A percentile compares a stretch with the other conserved stretches of the same genome.
phyloP scores from a whole-genome alignment of 2,113 vertebrate genomes.

The Holacanthus passer region DNA sequence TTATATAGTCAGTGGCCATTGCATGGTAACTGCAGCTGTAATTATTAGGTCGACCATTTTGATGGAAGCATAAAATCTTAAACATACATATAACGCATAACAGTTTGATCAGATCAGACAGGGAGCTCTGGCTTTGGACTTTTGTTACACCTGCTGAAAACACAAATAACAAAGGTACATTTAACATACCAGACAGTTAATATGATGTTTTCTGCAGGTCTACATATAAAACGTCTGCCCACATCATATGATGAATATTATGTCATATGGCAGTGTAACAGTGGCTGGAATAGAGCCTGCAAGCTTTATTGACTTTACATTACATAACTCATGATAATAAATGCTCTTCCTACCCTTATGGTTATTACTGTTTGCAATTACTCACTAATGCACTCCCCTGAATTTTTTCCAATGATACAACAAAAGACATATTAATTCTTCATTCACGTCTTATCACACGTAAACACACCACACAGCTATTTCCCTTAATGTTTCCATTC shows the following conservation, averaged over 20 bases:
- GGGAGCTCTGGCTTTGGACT: not conserved
- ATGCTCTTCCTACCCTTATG: not conserved
- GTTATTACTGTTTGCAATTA: not conserved
- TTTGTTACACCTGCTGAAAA: not conserved
- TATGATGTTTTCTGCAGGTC: not conserved
- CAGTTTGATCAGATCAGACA: constrained; percentile 1
- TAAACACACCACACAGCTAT: not conserved
- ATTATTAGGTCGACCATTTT: not conserved
- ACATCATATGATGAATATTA: not conserved
- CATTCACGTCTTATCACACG: not conserved
- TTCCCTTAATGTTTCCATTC: not conserved
- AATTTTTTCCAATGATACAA: not conserved
- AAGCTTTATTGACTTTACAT: not conserved
- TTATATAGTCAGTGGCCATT: constrained; percentile 10
- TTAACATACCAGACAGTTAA: not conserved
- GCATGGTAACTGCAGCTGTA: not conserved
- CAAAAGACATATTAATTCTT: not conserved
- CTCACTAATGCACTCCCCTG: not conserved
- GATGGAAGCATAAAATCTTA: not conserved
- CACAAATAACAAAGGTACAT: not conserved
- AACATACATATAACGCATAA: too few species aligned
- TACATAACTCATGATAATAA: not conserved
- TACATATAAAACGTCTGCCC: not conserved
- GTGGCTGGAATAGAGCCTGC: not conserved
- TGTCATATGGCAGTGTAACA: not conserved